These are phyloP conservation scores for Tympanuchus pallidicinctus DNA, from an alignment of 2,113 vertebrate genomes.

Conservation along the genomic window DNA sequence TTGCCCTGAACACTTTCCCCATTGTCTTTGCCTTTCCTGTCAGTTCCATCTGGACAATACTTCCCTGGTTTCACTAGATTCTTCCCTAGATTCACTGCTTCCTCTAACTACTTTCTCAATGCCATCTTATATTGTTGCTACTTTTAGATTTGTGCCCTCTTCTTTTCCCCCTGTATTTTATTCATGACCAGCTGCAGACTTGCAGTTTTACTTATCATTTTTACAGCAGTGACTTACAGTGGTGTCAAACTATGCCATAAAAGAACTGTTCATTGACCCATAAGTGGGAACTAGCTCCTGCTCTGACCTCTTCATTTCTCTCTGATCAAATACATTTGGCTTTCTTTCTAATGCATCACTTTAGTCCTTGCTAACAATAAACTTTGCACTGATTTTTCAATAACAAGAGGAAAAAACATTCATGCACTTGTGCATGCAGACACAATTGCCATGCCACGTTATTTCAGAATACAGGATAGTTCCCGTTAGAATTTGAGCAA, in stretches of 20 bases:
- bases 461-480: not conserved
- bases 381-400: not conserved
- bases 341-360: not conserved
- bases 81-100: not conserved
- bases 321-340: not conserved
- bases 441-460: rapidly evolving
- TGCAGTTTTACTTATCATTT: conserved; percentile 11
- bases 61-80: not conserved
- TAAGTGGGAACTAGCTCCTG: conserved; percentile 1
- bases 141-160: conserved; percentile 11
- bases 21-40: not conserved
- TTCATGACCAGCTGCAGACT: not conserved
- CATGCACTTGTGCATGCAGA: not conserved
- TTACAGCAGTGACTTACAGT: not conserved
- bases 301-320: not conserved
- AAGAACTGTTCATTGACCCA: conserved; percentile 7
- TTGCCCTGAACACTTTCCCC: not conserved
- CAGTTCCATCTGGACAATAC: not conserved
- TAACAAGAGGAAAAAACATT: not conserved
- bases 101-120: not conserved
- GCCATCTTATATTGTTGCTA: not conserved
- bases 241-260: not conserved
- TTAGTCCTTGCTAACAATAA: not conserved
- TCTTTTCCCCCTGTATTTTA: not conserved
- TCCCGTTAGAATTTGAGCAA: not conserved